These are phyloP conservation scores for Orbicella faveolata DNA, from an alignment of 64 coral and sea anemone species.

Conservation along the genomic window DNA sequence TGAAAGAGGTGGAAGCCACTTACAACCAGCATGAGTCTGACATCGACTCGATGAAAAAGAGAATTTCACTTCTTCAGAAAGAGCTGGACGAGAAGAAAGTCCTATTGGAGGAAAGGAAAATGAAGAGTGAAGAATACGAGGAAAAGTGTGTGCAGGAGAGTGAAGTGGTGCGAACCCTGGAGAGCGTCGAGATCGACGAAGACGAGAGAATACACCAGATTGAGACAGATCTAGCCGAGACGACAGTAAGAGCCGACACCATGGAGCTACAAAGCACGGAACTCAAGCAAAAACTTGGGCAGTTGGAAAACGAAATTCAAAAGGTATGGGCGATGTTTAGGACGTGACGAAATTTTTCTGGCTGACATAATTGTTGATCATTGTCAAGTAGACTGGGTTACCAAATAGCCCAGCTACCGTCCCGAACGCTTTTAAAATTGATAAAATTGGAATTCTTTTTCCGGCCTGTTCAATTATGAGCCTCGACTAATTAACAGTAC, in stretches of 20 bases:
- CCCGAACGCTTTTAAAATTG: not conserved
- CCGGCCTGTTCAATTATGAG: not conserved
- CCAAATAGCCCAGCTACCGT: not conserved
- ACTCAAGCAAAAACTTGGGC: slow-evolving; percentile 57
- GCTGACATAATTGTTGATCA: slow-evolving; percentile 1
- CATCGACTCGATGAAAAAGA: slow-evolving; percentile 71
- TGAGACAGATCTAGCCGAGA: slow-evolving; percentile 68
- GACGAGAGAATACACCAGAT: slow-evolving; percentile 74
- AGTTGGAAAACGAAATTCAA: slow-evolving; percentile 67
- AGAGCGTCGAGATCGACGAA: slow-evolving; percentile 79
- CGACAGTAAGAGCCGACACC: slow-evolving; percentile 30
- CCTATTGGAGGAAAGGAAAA: slow-evolving; percentile 49
- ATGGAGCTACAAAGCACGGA: slow-evolving; percentile 66
- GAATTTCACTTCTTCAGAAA: slow-evolving; percentile 61
- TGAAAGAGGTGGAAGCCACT: slow-evolving; percentile 50
- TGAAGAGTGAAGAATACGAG: slow-evolving; percentile 36
- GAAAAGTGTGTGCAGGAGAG: slow-evolving; percentile 70
- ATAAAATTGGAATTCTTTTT: not conserved
- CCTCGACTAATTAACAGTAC: not conserved
- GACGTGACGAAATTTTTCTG: not conserved
- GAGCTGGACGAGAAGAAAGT: slow-evolving; percentile 60
- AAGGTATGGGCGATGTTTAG: slow-evolving; percentile 24
- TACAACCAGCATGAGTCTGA: slow-evolving; percentile 68
- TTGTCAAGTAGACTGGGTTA: slow-evolving; percentile 1
- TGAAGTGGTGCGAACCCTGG: slow-evolving; percentile 63